Evolutionary conservation across 2,113 vertebrate genomes (phyloP), one percentile per base, ranked within the genome.

Genomic region (Cinclus mexicanus): DNA sequence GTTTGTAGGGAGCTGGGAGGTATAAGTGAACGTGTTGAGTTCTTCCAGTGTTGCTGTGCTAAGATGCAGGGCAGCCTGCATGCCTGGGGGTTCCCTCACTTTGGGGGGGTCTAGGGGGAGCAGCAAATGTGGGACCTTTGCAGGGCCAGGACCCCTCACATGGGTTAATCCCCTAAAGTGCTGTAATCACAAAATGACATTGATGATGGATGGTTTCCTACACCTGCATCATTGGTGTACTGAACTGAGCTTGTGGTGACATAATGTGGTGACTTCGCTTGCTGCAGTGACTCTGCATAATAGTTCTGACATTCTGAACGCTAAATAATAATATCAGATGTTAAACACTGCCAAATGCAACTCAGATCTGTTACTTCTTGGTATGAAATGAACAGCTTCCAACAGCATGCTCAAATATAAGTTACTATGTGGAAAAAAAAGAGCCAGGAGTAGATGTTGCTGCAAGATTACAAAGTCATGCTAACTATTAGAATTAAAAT

Each of bases 371-470:
- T n/a, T 68, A 42, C 26, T 89, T 71, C 84, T 79, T 77, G 31
- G 22, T 90, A 31, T 81, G 59, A 89, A 95, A 90, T 72, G 23
- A 95, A 89, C 50, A 69, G 57, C 50, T 92, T 93, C 65, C 89
- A 79, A 69, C 28, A 65, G n/a, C 28, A 24, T 49, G 14, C 60
- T 82, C 29, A 71, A 91, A 28, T 78, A 20, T 47, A 87, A 75
- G 39, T 70, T 83, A 33, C 39, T 46, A 6, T 12, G 35, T 37
- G 29, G 11, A 6, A 15, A 55, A 61, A 61, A 24, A 41, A 2
- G 26, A 35, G 57, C 12, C 26, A 64, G 44, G 49, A 94, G 41
- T 44, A 56, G 59, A 41, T 44, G 44, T 71, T 89, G 21, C 52
- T 88, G 50, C 64, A 47, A 70, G 82, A 82, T 71, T 86, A 44